Evolutionary conservation across 2,113 vertebrate genomes (phyloP).

Genomic region (Camelus dromedarius): DNA sequence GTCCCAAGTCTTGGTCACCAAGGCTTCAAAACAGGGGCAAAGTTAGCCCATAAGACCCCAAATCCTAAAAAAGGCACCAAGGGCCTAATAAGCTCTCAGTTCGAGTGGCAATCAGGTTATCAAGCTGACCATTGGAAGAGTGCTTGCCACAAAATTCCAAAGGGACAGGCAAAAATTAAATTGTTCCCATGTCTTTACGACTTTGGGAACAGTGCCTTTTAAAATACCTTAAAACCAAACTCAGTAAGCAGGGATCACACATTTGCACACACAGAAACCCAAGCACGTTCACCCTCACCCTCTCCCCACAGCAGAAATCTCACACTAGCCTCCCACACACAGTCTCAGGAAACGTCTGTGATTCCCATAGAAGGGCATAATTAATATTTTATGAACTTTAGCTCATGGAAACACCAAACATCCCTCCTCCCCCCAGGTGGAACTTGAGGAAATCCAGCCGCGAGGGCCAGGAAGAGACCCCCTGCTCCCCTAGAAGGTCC

Average conservation of each 20-base stretch:
- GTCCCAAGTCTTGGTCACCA: neutral
- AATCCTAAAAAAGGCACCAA: neutral
- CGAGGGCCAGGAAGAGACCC: conserved; percentile 59
- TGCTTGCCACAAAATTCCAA: conserved; percentile 80
- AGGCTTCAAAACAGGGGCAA: neutral
- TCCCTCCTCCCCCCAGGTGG: conserved; percentile 16
- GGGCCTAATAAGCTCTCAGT: conserved; percentile 63
- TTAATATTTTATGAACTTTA: conserved; percentile 71
- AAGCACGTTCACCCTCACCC: neutral
- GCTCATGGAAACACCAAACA: conserved; percentile 48
- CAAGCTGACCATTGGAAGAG: conserved; percentile 65
- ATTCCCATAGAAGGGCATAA: conserved; percentile 61
- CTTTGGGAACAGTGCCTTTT: neutral
- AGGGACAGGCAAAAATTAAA: conserved; percentile 79
- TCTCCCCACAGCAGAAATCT: neutral
- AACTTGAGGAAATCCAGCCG: conserved; percentile 62
- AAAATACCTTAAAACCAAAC: conserved; percentile 55
- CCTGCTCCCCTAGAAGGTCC: conserved; percentile 55
- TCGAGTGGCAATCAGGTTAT: conserved; percentile 80
- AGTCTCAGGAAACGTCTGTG: conserved; percentile 48
- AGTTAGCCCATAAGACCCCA: neutral
- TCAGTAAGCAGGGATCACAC: conserved; percentile 75
- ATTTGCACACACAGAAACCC: conserved; percentile 38
- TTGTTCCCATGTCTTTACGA: conserved; percentile 74
- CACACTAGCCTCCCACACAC: neutral